These are phyloP conservation scores for Helogale parvula DNA, from an alignment of 2,113 vertebrate genomes.

Conservation along the genomic window DNA sequence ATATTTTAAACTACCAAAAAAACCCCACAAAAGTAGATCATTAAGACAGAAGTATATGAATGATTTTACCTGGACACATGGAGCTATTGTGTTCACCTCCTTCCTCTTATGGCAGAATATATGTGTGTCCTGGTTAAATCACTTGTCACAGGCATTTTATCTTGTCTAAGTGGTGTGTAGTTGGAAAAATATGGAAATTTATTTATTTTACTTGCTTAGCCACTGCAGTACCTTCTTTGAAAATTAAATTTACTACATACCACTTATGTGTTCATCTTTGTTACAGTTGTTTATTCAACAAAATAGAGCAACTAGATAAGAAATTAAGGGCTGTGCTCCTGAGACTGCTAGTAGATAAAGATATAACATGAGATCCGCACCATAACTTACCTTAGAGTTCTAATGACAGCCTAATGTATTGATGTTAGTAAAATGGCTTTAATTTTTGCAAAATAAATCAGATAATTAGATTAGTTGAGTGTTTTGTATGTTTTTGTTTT, in stretches of 20 bases:
- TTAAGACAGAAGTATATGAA: background rate
- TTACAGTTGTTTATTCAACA: background rate
- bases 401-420: background rate
- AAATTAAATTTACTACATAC: background rate
- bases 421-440: background rate
- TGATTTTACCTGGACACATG: background rate
- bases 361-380: background rate
- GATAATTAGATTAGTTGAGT: background rate
- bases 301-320: background rate
- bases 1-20: background rate
- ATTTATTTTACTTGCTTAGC: background rate
- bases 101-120: background rate
- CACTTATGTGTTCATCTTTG: background rate
- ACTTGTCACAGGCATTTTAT: background rate
- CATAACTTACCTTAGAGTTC: background rate
- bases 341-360: background rate
- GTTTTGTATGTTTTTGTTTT: background rate
- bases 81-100: accelerated
- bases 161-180: background rate
- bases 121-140: accelerated
- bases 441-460: background rate
- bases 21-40: background rate
- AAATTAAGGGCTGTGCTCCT: background rate
- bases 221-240: background rate
- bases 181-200: background rate